Conservation (phyloP, 2,888 invertebrate genomes). For the Axea sp. region DNA sequence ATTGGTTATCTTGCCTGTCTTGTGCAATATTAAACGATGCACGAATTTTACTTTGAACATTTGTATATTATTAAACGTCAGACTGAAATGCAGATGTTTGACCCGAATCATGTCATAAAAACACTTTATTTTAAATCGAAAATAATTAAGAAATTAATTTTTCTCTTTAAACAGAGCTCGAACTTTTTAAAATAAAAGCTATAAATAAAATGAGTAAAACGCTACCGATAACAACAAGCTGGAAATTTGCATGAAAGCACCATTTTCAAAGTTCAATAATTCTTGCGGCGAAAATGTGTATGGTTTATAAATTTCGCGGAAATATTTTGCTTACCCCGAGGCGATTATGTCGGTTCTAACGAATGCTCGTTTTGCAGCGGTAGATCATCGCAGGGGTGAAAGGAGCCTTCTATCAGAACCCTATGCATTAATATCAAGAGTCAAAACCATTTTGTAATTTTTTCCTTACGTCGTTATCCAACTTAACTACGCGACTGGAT, state of each 20-base stretch:
- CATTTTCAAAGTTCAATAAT: constrained; percentile 52
- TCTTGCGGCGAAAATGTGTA: constrained; percentile 41
- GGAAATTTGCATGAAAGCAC: constrained; percentile 51
- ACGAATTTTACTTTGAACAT: constrained; percentile 35
- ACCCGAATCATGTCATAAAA: background rate
- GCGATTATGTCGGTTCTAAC: constrained; percentile 60
- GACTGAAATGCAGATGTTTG: constrained; percentile 3
- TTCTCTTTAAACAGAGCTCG: background rate
- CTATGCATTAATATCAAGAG: constrained; percentile 61
- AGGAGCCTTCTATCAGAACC: constrained; percentile 59
- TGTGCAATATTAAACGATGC: constrained; percentile 18
- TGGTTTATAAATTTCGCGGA: constrained; percentile 46
- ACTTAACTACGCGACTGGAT: constrained; percentile 42
- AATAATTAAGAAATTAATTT: constrained; percentile 41
- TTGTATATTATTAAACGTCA: constrained; percentile 42
- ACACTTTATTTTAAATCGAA: background rate
- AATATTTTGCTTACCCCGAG: constrained; percentile 55
- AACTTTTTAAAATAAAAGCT: constrained; percentile 38
- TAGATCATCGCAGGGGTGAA: constrained; percentile 57
- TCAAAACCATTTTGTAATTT: constrained; percentile 61
- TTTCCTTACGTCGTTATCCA: constrained; percentile 62
- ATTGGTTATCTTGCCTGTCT: constrained; percentile 42
- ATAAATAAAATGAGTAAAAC: constrained; percentile 44
- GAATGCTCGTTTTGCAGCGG: constrained; percentile 53
- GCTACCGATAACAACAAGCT: constrained; percentile 30